Percentiles rank a stretch among this genome's conserved stretches.
Evolutionary conservation across 1,140 invertebrate genomes (phyloP).

Genomic region (Dysdera silvatica): DNA sequence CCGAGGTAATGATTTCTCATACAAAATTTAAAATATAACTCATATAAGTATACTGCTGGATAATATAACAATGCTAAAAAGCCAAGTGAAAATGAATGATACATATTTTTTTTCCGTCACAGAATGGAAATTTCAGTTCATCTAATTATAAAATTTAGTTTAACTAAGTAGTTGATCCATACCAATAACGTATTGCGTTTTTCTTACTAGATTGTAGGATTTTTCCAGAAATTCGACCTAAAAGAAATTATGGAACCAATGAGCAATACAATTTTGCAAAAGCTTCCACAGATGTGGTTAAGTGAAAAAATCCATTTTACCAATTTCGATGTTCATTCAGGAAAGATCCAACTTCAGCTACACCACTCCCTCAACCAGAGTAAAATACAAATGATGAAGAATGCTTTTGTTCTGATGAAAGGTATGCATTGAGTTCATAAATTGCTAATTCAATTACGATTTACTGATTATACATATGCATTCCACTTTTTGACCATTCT

Average conservation of each 20-base stretch:
- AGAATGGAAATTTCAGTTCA: too few relatives aligned
- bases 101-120: too few relatives aligned
- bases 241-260: neutral
- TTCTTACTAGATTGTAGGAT: too few relatives aligned
- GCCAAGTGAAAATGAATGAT: too few relatives aligned
- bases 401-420: neutral
- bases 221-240: neutral
- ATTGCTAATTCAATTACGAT: neutral
- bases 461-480: neutral
- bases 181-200: too few relatives aligned
- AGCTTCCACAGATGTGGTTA: neutral
- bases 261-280: neutral
- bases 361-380: neutral
- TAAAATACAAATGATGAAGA: neutral
- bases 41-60: neutral
- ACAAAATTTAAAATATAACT: neutral
- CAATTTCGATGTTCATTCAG: neutral
- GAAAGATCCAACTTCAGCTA: neutral
- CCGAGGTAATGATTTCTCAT: neutral
- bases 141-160: too few relatives aligned
- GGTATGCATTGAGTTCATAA: neutral
- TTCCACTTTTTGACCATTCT: too few relatives aligned
- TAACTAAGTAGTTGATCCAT: too few relatives aligned
- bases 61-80: neutral
- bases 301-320: neutral